A percentile compares a stretch with the other conserved stretches of the same genome.
These are phyloP conservation scores for Micromys minutus DNA, from an alignment of 2,113 vertebrate genomes.

Conservation along the genomic window DNA sequence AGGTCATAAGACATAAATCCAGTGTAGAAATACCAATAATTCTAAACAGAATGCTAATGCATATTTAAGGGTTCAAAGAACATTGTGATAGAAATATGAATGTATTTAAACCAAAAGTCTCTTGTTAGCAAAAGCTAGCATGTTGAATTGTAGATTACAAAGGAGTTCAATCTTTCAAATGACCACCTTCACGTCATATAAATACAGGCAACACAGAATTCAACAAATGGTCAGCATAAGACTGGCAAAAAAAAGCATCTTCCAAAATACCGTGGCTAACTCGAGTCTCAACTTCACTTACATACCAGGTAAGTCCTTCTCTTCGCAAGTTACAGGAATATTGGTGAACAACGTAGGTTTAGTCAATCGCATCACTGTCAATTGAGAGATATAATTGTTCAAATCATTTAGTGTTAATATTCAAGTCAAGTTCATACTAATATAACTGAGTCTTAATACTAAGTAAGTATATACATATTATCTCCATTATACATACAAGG, in stretches of 20 bases:
- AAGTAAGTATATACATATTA: neutral
- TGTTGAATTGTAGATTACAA: neutral
- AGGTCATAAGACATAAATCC: constrained; percentile 9
- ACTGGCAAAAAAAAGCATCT: neutral
- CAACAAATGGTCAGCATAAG: neutral
- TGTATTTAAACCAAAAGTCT: constrained; percentile 44
- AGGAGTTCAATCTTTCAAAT: neutral
- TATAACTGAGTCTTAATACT: constrained; percentile 2
- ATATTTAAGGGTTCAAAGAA: constrained; percentile 39
- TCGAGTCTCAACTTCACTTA: constrained; percentile 68
- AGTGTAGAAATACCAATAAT: neutral
- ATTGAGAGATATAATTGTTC: constrained; percentile 59
- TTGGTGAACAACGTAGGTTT: constrained; percentile 99
- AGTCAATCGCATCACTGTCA: constrained; percentile 97
- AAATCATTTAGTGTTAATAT: constrained; percentile 31
- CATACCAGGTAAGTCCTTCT: constrained; percentile 97
- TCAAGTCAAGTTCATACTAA: neutral
- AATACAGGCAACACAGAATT: constrained; percentile 23
- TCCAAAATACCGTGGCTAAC: neutral
- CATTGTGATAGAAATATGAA: neutral
- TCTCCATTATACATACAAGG: neutral
- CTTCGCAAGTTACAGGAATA: constrained; percentile 97
- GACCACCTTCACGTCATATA: neutral
- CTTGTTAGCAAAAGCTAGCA: neutral
- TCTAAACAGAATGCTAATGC: constrained; percentile 38